phyloP scores from a whole-genome alignment of 1,140 invertebrate genomes.

The Drosophila lacertosa region DNA sequence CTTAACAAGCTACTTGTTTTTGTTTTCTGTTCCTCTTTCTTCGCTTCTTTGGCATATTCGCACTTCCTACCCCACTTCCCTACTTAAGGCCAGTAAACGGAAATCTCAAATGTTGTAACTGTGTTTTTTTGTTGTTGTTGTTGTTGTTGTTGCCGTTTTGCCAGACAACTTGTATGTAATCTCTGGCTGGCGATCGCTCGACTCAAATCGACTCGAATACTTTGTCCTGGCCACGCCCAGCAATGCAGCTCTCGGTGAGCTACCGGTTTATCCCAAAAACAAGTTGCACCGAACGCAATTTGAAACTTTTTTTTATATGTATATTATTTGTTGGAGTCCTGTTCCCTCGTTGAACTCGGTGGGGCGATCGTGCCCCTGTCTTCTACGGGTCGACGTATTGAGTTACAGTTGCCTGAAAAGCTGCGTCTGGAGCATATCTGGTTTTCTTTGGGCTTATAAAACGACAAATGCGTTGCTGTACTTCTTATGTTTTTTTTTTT shows the following conservation, averaged over 20 bases:
- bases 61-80: constrained; percentile 58
- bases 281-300: constrained; percentile 64
- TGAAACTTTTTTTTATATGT: constrained; percentile 55
- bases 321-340: constrained; percentile 38
- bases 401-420: constrained; percentile 55
- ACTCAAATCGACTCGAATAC: constrained; percentile 1
- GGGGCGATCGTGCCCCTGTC: constrained; percentile 48
- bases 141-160: no score
- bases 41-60: constrained; percentile 11
- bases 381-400: constrained; percentile 34
- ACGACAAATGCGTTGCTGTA: constrained; percentile 22
- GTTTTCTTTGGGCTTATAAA: background rate
- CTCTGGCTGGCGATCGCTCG: constrained; percentile 36
- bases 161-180: constrained; percentile 61
- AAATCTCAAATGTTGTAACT: constrained; percentile 72
- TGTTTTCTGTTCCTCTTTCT: background rate
- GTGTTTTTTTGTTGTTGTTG: constrained; percentile 35
- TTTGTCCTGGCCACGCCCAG: constrained; percentile 21
- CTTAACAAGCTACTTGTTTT: background rate
- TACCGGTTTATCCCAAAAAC: constrained; percentile 59
- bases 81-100: constrained; percentile 42
- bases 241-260: constrained; percentile 15
- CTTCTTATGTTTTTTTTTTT: no score
- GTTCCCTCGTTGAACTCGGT: constrained; percentile 40
- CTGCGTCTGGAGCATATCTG: constrained; percentile 25